phyloP scores from a whole-genome alignment of 2,797 vertebrate genomes.

The Poecilia picta region DNA sequence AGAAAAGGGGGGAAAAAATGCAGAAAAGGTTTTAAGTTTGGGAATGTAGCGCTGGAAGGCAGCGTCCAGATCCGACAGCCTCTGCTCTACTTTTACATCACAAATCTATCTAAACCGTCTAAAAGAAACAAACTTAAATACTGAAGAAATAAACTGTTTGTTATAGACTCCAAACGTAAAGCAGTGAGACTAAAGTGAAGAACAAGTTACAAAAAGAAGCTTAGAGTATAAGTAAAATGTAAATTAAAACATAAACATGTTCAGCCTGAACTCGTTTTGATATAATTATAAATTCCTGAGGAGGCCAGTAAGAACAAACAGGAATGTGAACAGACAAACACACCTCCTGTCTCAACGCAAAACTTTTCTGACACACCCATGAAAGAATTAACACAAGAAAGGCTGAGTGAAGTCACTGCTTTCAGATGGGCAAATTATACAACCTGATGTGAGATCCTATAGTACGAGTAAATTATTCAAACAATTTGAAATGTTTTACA shows the following conservation, averaged over 20 bases:
- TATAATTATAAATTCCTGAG: background rate
- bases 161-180: background rate
- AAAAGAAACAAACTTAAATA: background rate
- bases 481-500: background rate
- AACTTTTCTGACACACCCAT: background rate
- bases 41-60: too few species aligned
- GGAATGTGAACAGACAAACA: constrained; percentile 3
- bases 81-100: background rate
- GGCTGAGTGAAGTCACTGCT: background rate
- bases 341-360: background rate
- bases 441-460: background rate
- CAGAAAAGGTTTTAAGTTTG: too few species aligned
- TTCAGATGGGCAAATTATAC: background rate
- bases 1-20: too few species aligned
- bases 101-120: background rate
- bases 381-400: background rate
- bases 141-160: background rate
- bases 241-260: background rate
- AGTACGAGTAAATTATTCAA: background rate
- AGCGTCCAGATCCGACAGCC: background rate
- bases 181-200: background rate
- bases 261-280: background rate
- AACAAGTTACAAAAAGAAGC: background rate
- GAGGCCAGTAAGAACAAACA: background rate
- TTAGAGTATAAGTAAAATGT: background rate